These are phyloP conservation scores for Felis catus DNA, from an alignment of 2,113 vertebrate genomes.

Conservation along the genomic window F.catus_Fca126_mat1.0 CM031419.1:121876001-121876500, in stretches of 20 bases:
- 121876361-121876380: no score
- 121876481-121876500: no score
- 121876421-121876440: no score
- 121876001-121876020: neutral
- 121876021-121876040: neutral
- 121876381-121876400: no score
- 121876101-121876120: neutral
- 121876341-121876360: no score
- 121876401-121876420: no score
- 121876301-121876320: neutral
- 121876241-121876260: neutral
- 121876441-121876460: no score
- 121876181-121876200: neutral
- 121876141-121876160: neutral
- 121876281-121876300: neutral
- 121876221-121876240: neutral
- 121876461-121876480: no score
- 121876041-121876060: neutral
- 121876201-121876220: neutral
- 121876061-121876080: neutral
- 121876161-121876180: neutral
- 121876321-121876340: neutral
- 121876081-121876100: neutral
- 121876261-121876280: neutral
- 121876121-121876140: neutral